These are phyloP conservation scores for Rutilus rutilus DNA, from an alignment of 2,113 vertebrate species.

Conservation along the genomic window DNA sequence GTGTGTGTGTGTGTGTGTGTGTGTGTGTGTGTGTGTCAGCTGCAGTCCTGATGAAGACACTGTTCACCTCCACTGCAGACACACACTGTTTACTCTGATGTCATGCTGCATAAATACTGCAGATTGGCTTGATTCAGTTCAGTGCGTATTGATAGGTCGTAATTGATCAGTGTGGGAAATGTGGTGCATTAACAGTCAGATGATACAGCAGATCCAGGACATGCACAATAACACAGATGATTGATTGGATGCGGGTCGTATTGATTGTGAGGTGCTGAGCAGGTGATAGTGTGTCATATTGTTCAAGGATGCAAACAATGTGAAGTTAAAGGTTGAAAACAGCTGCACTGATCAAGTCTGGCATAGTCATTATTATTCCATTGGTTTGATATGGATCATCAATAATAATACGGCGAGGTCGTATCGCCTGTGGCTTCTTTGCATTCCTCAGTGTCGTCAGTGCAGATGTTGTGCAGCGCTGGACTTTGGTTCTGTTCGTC, in stretches of 20 bases:
- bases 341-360: not conserved
- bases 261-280: not conserved
- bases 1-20: not conserved
- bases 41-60: not conserved
- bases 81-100: constrained; percentile 25
- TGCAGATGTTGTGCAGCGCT: constrained; percentile 13
- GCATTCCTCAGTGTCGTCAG: constrained; percentile 23
- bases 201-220: not conserved
- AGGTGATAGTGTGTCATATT: not conserved
- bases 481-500: not conserved
- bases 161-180: constrained; percentile 2
- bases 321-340: constrained; percentile 46
- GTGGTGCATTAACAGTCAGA: constrained; percentile 3
- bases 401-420: not conserved
- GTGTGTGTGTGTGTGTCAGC: not conserved
- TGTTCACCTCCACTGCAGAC: constrained; percentile 8
- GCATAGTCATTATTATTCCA: no score
- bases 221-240: not conserved
- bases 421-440: constrained; percentile 5
- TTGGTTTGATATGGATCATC: not conserved
- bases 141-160: not conserved
- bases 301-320: constrained; percentile 2
- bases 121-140: not conserved
- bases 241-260: not conserved
- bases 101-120: constrained; percentile 21